These are phyloP conservation scores for Atrichornis clamosus DNA, from an alignment of 2,113 vertebrate genomes.

Conservation along the genomic window DNA sequence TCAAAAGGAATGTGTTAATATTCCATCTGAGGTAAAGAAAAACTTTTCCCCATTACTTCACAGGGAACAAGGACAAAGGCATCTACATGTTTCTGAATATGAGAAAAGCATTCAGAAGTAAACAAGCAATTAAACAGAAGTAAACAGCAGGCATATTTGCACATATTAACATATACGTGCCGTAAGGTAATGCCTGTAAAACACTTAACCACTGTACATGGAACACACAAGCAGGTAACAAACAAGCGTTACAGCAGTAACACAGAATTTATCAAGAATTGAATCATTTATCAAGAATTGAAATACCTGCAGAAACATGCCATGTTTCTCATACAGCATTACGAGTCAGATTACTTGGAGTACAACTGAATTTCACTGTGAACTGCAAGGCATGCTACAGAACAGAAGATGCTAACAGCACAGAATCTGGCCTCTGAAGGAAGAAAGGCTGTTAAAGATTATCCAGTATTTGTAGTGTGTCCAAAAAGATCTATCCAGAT, in stretches of 20 bases:
- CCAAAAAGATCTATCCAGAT: neutral
- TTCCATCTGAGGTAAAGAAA: neutral
- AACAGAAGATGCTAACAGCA: neutral
- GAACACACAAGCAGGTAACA: neutral
- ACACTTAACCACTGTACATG: neutral
- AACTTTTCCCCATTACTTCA: neutral
- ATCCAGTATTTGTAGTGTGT: neutral
- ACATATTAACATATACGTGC: neutral
- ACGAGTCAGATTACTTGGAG: neutral
- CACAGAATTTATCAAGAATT: neutral
- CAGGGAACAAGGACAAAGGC: neutral
- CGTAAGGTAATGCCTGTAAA: neutral
- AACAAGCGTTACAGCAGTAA: neutral
- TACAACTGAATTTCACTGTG: neutral
- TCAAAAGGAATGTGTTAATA: fast-evolving
- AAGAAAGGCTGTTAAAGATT: neutral
- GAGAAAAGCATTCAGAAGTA: no score
- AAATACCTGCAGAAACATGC: fast-evolving
- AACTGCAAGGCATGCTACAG: neutral
- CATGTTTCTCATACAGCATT: neutral
- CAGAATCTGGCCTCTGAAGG: neutral
- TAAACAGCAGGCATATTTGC: neutral
- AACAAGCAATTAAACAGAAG: no score
- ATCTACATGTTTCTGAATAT: no score
- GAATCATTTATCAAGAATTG: neutral